Evolutionary conservation across 2,888 invertebrate genomes (phyloP).

Genomic region (Drosophila mulleri): DNA sequence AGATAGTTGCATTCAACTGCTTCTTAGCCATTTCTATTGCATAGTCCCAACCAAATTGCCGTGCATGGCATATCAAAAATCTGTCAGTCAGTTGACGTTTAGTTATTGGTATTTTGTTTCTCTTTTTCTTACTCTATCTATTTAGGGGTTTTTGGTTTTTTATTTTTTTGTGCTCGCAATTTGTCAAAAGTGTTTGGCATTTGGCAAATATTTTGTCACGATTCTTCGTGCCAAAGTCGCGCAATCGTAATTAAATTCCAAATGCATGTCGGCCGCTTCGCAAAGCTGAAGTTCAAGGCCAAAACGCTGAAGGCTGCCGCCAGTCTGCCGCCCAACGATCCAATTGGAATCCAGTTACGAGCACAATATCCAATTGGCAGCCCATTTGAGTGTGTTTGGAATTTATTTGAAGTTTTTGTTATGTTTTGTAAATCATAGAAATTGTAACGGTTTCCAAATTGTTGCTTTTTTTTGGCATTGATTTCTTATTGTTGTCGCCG

Average conservation of each 20-base stretch:
- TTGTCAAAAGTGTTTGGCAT: slow-evolving; percentile 15
- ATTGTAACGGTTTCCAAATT: slow-evolving; percentile 53
- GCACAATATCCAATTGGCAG: slow-evolving; percentile 48
- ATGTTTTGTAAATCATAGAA: slow-evolving; percentile 30
- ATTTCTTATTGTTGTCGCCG: slow-evolving; percentile 16
- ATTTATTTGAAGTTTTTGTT: slow-evolving; percentile 17
- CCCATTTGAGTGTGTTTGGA: slow-evolving; percentile 40
- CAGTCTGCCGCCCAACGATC: slow-evolving; percentile 17
- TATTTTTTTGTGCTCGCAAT: slow-evolving; percentile 4
- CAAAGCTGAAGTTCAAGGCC: slow-evolving; percentile 56
- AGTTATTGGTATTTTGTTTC: slow-evolving; percentile 1
- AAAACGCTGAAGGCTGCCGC: slow-evolving; percentile 24
- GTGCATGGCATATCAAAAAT: slow-evolving; percentile 37
- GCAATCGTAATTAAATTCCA: slow-evolving; percentile 43
- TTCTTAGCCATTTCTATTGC: slow-evolving; percentile 18
- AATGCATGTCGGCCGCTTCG: slow-evolving; percentile 36
- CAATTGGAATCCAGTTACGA: slow-evolving; percentile 28
- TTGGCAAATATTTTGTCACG: slow-evolving; percentile 70
- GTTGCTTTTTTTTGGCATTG: slow-evolving; percentile 48
- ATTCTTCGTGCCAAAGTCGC: slow-evolving; percentile 52
- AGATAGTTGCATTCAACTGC: background rate
- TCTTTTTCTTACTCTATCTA: background rate
- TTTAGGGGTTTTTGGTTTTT: background rate
- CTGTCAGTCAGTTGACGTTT: slow-evolving; percentile 22
- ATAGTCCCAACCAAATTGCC: slow-evolving; percentile 43